Percentiles rank a stretch among this genome's conserved stretches.
Evolutionary conservation across 2,797 vertebrate genomes (phyloP).

Genomic region (Harpagifer antarcticus): DNA sequence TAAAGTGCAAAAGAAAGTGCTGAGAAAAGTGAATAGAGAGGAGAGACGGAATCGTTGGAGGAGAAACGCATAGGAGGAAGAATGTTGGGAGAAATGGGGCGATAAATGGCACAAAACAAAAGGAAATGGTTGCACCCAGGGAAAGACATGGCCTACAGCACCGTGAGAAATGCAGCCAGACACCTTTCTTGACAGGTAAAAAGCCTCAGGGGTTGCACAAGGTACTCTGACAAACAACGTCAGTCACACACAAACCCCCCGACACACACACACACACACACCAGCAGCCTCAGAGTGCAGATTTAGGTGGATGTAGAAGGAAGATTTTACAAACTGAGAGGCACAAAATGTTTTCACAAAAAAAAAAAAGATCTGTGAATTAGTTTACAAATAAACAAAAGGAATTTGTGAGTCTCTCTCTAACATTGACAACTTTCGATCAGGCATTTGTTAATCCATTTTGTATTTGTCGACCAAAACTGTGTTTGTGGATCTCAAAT

Average conservation of each 20-base stretch:
- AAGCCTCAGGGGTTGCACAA: slow-evolving; percentile 56
- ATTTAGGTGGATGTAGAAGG: slow-evolving; percentile 34
- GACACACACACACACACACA: not conserved
- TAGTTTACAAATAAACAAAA: too few species aligned
- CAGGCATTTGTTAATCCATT: too few species aligned
- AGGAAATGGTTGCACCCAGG: slow-evolving; percentile 42
- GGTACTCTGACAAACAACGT: slow-evolving; percentile 60
- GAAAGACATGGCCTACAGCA: slow-evolving; percentile 47
- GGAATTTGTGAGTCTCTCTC: too few species aligned
- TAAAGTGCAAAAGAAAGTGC: not conserved
- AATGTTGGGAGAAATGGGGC: slow-evolving; percentile 38
- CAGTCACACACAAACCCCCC: slow-evolving; percentile 16
- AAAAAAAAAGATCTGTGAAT: too few species aligned
- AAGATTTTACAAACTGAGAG: slow-evolving; percentile 58
- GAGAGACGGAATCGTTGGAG: slow-evolving; percentile 22
- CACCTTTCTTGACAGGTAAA: slow-evolving; percentile 68
- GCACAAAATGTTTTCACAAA: not conserved
- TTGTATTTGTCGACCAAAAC: too few species aligned
- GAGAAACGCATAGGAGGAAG: slow-evolving; percentile 17
- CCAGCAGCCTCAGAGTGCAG: slow-evolving; percentile 27
- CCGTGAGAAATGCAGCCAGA: slow-evolving; percentile 62
- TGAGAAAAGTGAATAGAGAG: not conserved
- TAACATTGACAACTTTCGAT: too few species aligned
- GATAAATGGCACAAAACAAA: slow-evolving; percentile 61
- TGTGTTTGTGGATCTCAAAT: too few species aligned